A percentile compares a stretch with the other conserved stretches of the same genome.
Evolutionary conservation across 2,797 vertebrate species (phyloP).

Genomic region (Botia almorhae): DNA sequence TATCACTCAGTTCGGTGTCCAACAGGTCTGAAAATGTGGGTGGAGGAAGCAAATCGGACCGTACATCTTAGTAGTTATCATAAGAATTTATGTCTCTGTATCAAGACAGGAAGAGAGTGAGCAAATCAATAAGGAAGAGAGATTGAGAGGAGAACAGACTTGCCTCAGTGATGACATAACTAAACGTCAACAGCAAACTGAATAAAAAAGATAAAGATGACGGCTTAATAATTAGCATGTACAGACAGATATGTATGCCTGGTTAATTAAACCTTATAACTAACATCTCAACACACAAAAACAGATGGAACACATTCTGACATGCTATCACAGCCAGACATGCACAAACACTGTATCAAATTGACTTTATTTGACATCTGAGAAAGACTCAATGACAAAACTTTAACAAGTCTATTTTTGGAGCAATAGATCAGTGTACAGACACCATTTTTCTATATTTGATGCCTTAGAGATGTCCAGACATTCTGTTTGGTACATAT

Average conservation of each 20-base stretch:
- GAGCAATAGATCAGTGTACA: not conserved
- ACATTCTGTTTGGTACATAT: not conserved
- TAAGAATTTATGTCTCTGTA: slow-evolving; percentile 52
- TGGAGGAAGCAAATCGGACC: slow-evolving; percentile 21
- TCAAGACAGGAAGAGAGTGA: slow-evolving; percentile 14
- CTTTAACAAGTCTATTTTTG: not conserved
- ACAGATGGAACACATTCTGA: slow-evolving; percentile 1
- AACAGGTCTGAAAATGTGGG: slow-evolving; percentile 42
- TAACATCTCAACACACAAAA: not conserved
- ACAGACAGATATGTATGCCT: not conserved
- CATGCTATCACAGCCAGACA: not conserved
- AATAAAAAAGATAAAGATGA: not conserved
- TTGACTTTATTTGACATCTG: not conserved
- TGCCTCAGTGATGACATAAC: slow-evolving; percentile 6
- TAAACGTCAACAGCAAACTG: slow-evolving; percentile 14
- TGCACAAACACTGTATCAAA: not conserved
- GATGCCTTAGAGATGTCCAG: not conserved
- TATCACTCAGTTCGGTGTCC: slow-evolving; percentile 20
- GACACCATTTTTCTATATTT: not conserved
- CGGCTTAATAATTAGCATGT: not conserved
- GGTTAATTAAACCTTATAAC: not conserved
- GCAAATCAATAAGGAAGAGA: slow-evolving; percentile 47
- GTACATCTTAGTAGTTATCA: slow-evolving; percentile 46
- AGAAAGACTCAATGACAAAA: not conserved
- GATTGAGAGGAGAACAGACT: slow-evolving; percentile 11